Conservation (phyloP, 2,797 vertebrate genomes). For the Tolypeutes matacus region DNA sequence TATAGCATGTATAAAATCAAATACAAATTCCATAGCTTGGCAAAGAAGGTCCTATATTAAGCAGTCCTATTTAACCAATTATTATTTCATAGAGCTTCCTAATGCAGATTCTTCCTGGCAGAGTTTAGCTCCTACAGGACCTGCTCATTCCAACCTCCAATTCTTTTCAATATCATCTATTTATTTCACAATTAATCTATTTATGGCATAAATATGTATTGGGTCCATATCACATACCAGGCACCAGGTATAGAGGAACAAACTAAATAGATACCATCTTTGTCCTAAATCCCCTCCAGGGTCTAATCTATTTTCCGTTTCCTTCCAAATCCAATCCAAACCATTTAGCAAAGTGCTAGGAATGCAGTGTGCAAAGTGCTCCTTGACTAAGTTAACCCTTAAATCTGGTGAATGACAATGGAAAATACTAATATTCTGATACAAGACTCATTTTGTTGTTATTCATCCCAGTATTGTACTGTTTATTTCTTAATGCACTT, state of each 20-base stretch:
- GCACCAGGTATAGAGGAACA: not conserved
- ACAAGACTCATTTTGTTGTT: not conserved
- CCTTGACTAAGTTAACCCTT: not conserved
- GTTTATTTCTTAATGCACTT: not conserved
- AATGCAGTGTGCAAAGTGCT: not conserved
- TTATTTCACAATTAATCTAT: not conserved
- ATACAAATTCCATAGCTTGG: not conserved
- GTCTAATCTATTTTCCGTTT: not conserved
- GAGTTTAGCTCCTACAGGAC: not conserved
- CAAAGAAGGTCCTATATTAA: not conserved
- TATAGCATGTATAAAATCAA: not conserved
- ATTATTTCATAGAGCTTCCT: not conserved
- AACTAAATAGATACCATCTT: not conserved
- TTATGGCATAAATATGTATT: not conserved
- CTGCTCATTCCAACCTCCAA: not conserved
- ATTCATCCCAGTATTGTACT: not conserved
- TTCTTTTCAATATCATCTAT: not conserved
- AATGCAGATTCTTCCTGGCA: not conserved
- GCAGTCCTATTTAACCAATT: not conserved
- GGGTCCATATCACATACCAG: not conserved
- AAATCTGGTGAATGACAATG: not conserved
- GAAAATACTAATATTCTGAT: not conserved
- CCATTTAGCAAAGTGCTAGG: not conserved
- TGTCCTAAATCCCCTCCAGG: not conserved
- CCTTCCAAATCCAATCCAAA: not conserved